phyloP scores from a whole-genome alignment of 2,113 vertebrate species.

The Strigops habroptila region DNA sequence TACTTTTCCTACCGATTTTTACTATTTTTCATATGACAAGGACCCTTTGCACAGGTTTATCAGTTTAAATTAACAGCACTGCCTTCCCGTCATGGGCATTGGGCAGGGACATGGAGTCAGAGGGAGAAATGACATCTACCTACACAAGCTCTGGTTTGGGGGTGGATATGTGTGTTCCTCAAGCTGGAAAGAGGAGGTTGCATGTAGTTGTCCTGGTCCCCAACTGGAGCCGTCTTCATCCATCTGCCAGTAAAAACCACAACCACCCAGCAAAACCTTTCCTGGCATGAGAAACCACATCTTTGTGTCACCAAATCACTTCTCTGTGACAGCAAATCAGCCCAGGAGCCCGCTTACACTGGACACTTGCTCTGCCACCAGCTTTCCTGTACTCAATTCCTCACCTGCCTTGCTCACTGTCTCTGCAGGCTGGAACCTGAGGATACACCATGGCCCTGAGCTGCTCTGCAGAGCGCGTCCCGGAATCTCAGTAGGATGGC shows the following conservation, averaged over 20 bases:
- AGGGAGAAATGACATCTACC: neutral
- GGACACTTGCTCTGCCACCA: too few relatives aligned
- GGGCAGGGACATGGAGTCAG: too few relatives aligned
- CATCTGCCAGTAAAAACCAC: neutral
- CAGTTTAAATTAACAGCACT: neutral
- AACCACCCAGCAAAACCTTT: neutral
- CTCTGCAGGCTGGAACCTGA: neutral
- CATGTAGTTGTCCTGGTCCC: neutral
- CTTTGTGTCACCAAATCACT: neutral
- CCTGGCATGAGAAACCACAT: neutral
- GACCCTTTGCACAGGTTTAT: neutral
- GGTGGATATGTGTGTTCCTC: neutral
- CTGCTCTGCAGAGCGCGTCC: neutral
- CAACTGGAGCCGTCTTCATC: neutral
- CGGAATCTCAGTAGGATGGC: neutral
- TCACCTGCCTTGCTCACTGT: accelerated
- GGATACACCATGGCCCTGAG: neutral
- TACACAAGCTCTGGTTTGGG: neutral
- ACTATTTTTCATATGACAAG: neutral
- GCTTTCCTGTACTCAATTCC: neutral
- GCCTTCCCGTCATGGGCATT: neutral
- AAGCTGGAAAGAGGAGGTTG: neutral
- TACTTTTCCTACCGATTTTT: neutral
- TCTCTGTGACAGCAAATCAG: neutral
- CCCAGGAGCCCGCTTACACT: neutral